Base-by-base conservation (phyloP, 1,140 invertebrate species). In the Schlechtendalia chinensis region DNA sequence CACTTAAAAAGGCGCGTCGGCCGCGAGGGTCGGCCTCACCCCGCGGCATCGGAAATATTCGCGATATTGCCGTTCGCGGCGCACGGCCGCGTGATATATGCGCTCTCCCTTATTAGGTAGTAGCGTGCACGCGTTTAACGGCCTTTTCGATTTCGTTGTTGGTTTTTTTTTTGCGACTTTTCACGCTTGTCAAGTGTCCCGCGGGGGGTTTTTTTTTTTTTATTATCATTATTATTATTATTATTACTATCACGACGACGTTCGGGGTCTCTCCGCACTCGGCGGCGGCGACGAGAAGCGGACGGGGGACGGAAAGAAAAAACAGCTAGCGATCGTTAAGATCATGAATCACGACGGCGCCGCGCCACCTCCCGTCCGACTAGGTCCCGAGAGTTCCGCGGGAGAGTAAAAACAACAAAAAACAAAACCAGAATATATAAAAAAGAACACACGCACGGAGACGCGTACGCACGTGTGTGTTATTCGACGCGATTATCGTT, bases 71-170 rank as follows among this genome's bases (percentile, higher is more conserved):
- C n/a, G n/a, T n/a, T n/a, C n/a, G n/a, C n/a, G n/a, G 19, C 61
- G 17, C 29, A 8, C 16, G 27, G 27, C 10, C 63, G n/a, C 32
- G 32, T 67, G 63, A 67, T 67, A 67, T 67, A 67, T 45, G 63
- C 63, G 63, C 32, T 39, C 32, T 67, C 63, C 32, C 63, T 67
- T 67, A 67, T 67, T 67, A 67, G 63, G n/a, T n/a, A n/a, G n/a
- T n/a, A n/a, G n/a, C n/a, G 19, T 17, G n/a, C n/a, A n/a, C 63
- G 63, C 12, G 63, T 67, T 67, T 39, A 32, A 65, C 63, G 63
- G 29, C 10, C 12, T 65, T 65, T 63, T 65, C 19, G 19, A n/a
- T n/a, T 67, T 67, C 29, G 19, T n/a, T n/a, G n/a, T n/a, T n/a
- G n/a, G n/a, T n/a, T n/a, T n/a, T n/a, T n/a, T n/a, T n/a, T n/a